Conservation (phyloP, 53 echinoderm and acorn worm species). For the Mesocentrotus franciscanus region DNA sequence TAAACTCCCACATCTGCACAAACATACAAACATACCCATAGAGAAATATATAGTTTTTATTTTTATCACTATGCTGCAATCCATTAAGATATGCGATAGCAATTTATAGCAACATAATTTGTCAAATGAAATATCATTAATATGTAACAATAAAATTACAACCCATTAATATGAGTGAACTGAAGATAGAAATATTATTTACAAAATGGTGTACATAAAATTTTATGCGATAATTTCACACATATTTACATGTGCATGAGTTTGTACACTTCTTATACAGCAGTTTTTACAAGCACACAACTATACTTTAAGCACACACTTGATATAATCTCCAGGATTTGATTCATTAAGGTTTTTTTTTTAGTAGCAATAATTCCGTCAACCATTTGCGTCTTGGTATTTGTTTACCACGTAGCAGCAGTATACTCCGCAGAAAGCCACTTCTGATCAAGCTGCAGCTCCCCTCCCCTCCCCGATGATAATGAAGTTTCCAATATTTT, state of each 20-base stretch:
- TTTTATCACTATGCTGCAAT: not conserved
- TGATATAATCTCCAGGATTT: not conserved
- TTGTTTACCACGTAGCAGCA: too few relatives aligned
- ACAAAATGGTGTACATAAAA: not conserved
- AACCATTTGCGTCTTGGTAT: too few relatives aligned
- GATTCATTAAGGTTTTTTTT: not conserved
- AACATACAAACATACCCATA: conserved; percentile 15
- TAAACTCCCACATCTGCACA: not conserved
- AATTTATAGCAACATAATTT: not conserved
- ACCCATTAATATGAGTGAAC: not conserved
- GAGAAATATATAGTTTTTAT: conserved; percentile 19
- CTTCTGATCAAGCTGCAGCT: too few relatives aligned
- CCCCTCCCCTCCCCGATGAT: too few relatives aligned
- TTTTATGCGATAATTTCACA: not conserved
- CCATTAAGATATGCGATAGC: not conserved
- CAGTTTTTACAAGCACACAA: not conserved
- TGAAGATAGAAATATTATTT: not conserved
- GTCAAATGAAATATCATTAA: not conserved
- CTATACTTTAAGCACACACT: not conserved
- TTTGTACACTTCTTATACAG: not conserved
- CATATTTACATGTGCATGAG: not conserved
- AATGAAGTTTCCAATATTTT: too few relatives aligned
- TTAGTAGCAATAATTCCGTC: not conserved
- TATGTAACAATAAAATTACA: not conserved
- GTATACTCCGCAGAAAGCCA: too few relatives aligned